Conservation (phyloP, 2,888 invertebrate genomes). For the Eupithecia subfuscata region DNA sequence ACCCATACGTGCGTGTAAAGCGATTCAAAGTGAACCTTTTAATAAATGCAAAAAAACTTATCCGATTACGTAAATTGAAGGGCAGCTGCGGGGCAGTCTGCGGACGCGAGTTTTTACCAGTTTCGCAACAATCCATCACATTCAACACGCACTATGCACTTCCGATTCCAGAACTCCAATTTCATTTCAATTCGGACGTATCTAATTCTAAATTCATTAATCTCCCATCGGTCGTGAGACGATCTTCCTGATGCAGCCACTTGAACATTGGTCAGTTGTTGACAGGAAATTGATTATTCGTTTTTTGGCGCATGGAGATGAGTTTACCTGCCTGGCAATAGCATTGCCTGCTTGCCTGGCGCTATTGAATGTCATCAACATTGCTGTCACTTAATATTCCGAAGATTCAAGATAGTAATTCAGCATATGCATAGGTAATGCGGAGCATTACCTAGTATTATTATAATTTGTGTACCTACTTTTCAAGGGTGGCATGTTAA, state of each 20-base stretch:
- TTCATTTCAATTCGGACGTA: constrained; percentile 78
- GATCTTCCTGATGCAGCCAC: constrained; percentile 62
- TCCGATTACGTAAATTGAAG: constrained; percentile 74
- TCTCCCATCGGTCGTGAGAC: constrained; percentile 63
- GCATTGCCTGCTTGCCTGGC: not conserved
- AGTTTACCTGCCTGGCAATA: constrained; percentile 6
- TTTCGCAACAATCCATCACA: constrained; percentile 73
- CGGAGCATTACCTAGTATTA: no score
- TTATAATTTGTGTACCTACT: no score
- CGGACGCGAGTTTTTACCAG: constrained; percentile 69
- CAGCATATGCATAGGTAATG: not conserved
- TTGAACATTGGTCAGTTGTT: constrained; percentile 81
- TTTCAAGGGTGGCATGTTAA: no score
- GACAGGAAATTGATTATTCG: constrained; percentile 78
- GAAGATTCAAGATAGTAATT: not conserved
- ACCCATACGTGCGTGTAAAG: constrained; percentile 17
- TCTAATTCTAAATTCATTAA: constrained; percentile 82
- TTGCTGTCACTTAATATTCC: not conserved
- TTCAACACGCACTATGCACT: constrained; percentile 73
- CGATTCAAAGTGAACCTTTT: constrained; percentile 36
- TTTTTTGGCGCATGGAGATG: constrained; percentile 39
- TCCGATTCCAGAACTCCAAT: constrained; percentile 80
- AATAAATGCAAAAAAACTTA: constrained; percentile 65
- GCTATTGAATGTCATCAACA: not conserved
- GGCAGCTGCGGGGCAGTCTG: constrained; percentile 77